Conservation (phyloP, 1,140 invertebrate species). For the Hesperophylax magnus region DNA sequence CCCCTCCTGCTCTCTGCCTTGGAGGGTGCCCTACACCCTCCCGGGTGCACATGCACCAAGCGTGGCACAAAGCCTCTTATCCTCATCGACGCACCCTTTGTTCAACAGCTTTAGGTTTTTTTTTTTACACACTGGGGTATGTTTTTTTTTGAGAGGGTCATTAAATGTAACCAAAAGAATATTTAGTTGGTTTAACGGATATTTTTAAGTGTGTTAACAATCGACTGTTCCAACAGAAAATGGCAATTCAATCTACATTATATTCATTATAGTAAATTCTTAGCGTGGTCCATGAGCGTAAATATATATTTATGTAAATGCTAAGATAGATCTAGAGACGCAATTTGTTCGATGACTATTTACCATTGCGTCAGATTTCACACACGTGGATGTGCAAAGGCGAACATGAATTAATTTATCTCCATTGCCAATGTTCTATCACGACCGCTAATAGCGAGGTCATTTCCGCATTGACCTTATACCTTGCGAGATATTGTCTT, state of each 20-base stretch:
- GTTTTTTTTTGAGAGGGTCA: slow-evolving; percentile 29
- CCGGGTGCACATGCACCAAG: slow-evolving; percentile 4
- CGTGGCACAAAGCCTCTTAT: slow-evolving; percentile 8
- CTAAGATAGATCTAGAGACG: too few species aligned
- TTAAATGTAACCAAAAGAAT: slow-evolving; percentile 6
- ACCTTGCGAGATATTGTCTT: slow-evolving; percentile 5
- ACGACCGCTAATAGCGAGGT: slow-evolving; percentile 11
- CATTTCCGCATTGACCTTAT: slow-evolving; percentile 22
- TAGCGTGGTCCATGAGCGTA: too few species aligned
- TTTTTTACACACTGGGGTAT: background rate
- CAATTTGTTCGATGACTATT: background rate
- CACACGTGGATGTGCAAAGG: slow-evolving; percentile 14
- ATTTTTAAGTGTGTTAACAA: background rate
- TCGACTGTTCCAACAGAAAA: background rate
- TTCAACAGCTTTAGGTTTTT: slow-evolving; percentile 24
- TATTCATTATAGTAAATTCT: too few species aligned
- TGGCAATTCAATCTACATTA: too few species aligned
- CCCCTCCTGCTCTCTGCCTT: background rate
- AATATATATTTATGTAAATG: too few species aligned
- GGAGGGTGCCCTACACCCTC: slow-evolving; percentile 10
- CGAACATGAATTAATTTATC: slow-evolving; percentile 12
- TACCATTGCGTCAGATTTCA: background rate
- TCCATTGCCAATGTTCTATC: slow-evolving; percentile 23
- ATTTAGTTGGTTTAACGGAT: slow-evolving; percentile 4
- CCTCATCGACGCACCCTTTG: slow-evolving; percentile 30